Base-by-base conservation (phyloP, 1,140 invertebrate species). In the Calephelis virginiensis region DNA sequence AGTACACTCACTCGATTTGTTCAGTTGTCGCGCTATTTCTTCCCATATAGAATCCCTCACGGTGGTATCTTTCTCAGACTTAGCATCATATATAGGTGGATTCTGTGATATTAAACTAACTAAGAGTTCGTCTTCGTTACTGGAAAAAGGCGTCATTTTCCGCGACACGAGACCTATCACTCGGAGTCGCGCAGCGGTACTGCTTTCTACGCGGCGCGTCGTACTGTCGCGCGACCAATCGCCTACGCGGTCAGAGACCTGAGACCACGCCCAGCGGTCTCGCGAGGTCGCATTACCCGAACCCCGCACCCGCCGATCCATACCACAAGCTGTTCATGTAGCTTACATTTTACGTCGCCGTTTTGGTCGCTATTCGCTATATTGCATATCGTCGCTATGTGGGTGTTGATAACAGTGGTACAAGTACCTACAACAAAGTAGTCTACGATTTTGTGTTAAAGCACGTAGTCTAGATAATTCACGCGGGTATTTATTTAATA, bases 251-350 rank as follows among this genome's bases (percentile, higher is more conserved):
- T 37, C 53, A 56, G 53, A 56, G 53, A 56, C 53, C 53, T 37
- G 53, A 56, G 53, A 37, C 53, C 53, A 56, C 53, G 53, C 53
- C 17, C 17, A 56, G 8, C 14, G 13, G 53, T 56, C 53, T 14
- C 53, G 53, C 17, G 6, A 56, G 48, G n/a, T 49, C n/a, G n/a
- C n/a, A 13, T n/a, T 8, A 13, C n/a, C 7, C n/a, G 7, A 17
- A 1, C 8, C 49, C 40, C 40, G 40, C 40, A 43, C 40, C 0
- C 6, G 40, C 7, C 40, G 40, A 7, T 1, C 40, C 40, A 7
- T 43, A 43, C 7, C 40, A 43, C 40, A 0, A 7, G 40, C 8
- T 43, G 40, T 40, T 43, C 40, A 43, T 43, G 8, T 8, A 7
- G 40, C 1, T 8, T 6, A 43, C 40, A 43, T 43, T 28, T 28